Evolutionary conservation across 2,888 invertebrate genomes (phyloP).

Genomic region (Thumatha senex): DNA sequence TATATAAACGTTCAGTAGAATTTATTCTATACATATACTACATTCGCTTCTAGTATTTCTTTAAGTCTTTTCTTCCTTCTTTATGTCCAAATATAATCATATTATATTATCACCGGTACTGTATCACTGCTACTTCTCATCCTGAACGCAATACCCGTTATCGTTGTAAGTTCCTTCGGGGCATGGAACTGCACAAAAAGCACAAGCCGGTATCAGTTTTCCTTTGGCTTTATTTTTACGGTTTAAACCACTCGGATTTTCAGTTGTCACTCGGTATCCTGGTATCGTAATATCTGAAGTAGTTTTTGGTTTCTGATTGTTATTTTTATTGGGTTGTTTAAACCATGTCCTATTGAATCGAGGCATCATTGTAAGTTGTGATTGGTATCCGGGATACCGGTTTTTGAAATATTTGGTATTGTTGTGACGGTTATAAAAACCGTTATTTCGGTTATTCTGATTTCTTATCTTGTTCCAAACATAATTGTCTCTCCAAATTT

Average conservation of each 20-base stretch:
- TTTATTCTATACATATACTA: no score
- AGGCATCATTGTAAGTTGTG: neutral
- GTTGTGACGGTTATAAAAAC: neutral
- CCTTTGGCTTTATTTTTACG: neutral
- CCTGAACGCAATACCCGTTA: neutral
- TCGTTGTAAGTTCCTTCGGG: neutral
- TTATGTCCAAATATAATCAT: no score
- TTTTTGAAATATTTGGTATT: neutral
- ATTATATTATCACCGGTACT: no score
- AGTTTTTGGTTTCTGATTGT: neutral
- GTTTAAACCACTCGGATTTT: conserved; percentile 5
- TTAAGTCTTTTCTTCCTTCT: no score
- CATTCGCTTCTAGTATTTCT: no score
- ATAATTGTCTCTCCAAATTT: neutral
- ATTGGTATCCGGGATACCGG: neutral
- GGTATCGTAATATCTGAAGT: no score
- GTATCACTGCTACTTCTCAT: neutral
- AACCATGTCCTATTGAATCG: neutral
- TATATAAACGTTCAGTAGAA: no score
- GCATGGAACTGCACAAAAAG: neutral
- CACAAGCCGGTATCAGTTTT: neutral
- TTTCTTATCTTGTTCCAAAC: neutral
- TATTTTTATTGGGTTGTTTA: no score
- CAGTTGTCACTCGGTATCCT: conserved; percentile 9
- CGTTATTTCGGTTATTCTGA: neutral